Percentiles rank a stretch among this genome's conserved stretches.
Evolutionary conservation across 1,140 invertebrate species (phyloP).

Genomic region (Anagrus nilaparvatae): DNA sequence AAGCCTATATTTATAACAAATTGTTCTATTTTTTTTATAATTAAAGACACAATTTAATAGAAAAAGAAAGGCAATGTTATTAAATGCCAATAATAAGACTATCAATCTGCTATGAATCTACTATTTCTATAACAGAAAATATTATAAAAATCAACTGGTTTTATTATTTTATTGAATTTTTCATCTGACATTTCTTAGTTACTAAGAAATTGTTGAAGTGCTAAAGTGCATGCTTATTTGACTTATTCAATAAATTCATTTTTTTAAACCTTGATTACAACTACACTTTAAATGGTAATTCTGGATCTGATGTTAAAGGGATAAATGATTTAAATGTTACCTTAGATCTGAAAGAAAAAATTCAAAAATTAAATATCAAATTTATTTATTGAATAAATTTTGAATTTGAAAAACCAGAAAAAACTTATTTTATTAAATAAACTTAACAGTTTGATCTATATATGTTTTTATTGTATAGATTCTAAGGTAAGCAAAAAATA

Average conservation of each 20-base stretch:
- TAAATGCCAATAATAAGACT: too few species aligned
- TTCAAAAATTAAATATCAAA: background rate
- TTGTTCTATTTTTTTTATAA: too few species aligned
- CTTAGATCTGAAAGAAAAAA: conserved; percentile 55
- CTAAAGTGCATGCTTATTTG: conserved; percentile 13
- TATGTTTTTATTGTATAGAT: too few species aligned
- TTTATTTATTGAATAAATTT: conserved; percentile 16
- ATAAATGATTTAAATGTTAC: conserved; percentile 98
- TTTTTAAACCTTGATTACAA: conserved; percentile 35
- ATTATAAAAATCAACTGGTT: conserved; percentile 17
- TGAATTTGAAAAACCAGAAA: conserved; percentile 14
- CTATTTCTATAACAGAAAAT: too few species aligned
- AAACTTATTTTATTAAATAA: conserved; percentile 3
- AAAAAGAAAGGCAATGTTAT: too few species aligned
- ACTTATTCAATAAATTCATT: conserved; percentile 4
- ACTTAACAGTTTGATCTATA: conserved; percentile 7
- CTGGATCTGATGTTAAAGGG: conserved; percentile 95
- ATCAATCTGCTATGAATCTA: too few species aligned
- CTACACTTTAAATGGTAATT: conserved; percentile 98
- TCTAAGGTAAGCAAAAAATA: too few species aligned
- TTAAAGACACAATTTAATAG: too few species aligned
- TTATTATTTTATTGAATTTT: conserved; percentile 13
- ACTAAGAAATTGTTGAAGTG: background rate
- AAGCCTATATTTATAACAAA: too few species aligned
- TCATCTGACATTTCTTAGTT: conserved; percentile 9